Base-by-base conservation (phyloP, 2,113 vertebrate species). In the Ornithorhynchus anatinus region DNA sequence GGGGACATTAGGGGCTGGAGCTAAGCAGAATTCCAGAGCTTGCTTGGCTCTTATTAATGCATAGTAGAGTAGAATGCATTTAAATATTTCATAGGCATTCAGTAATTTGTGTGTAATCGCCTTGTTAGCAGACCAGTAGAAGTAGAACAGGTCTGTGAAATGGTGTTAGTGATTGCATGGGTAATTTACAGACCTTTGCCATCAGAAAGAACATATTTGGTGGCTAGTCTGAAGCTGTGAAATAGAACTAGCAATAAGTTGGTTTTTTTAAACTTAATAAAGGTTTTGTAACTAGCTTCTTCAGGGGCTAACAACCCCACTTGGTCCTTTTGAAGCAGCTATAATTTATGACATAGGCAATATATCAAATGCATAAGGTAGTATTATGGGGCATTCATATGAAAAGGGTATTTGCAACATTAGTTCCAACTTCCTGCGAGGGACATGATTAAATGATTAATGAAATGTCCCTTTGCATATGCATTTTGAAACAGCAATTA, bases 381-480 rank as follows among this genome's bases (percentile, higher is more conserved):
- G 96, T 95, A 96, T 98, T 97, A 96, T 96, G 94, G 91, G 95
- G 95, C 96, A 96, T 95, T 97, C 95, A 95, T 96, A 99, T 96
- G 96, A 98, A 99, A 99, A 98, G 96, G 95, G 95, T 99, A 99
- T 98, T 98, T 98, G 97, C 96, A 98, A 99, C 97, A 98, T 99
- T 99, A 99, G 96, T 97, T 98, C 95, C 95, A 96, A 96, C 95
- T 95, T 97, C 97, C 96, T 98, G 95, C 93, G 45, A 98, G 96
- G 94, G 95, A 98, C 96, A 93, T 98, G 98, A 99, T 99, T 99
- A 99, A 98, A 99, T 99, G 98, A 99, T 99, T 98, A 98, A 99
- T 99, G 98, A 97, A 99, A 97, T 96, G 94, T 95, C 93, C 95
- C 94, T 94, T 96, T 96, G 95, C 96, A 96, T 96, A 96, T 95